Percentiles rank a stretch among this genome's conserved stretches.
Evolutionary conservation across 2,797 vertebrate genomes (phyloP).

Genomic region (Synaphobranchus kaupii): DNA sequence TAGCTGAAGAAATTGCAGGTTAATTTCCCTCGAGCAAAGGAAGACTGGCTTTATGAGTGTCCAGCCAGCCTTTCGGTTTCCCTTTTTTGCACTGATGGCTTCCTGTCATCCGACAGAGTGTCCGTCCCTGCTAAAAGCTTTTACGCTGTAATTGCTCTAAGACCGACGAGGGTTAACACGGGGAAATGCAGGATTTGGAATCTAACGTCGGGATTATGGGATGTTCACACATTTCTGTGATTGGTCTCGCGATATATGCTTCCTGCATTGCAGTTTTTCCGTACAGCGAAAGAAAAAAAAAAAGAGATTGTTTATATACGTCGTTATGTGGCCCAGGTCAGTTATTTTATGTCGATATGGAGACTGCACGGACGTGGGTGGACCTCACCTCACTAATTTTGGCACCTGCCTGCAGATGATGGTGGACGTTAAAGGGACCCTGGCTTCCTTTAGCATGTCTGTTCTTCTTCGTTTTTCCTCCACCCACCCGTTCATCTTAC

Average conservation of each 20-base stretch:
- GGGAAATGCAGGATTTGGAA: background rate
- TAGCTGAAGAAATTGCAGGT: slow-evolving; percentile 53
- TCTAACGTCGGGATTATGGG: background rate
- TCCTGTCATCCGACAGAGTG: background rate
- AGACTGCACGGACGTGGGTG: too few relatives aligned
- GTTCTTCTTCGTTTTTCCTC: too few relatives aligned
- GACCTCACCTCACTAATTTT: too few relatives aligned
- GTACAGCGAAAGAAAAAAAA: too few relatives aligned
- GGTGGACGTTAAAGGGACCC: too few relatives aligned
- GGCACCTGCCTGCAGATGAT: too few relatives aligned
- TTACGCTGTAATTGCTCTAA: background rate
- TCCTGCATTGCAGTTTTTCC: background rate
- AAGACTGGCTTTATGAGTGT: slow-evolving; percentile 45
- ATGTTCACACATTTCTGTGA: background rate
- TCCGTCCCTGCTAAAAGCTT: background rate
- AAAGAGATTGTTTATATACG: too few relatives aligned
- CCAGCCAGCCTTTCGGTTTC: slow-evolving; percentile 51
- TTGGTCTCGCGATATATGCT: background rate
- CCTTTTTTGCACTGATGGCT: slow-evolving; percentile 30
- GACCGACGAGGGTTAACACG: background rate
- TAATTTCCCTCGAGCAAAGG: slow-evolving; percentile 62
- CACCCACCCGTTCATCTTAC: too few relatives aligned
- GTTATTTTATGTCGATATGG: too few relatives aligned
- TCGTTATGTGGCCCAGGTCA: too few relatives aligned
- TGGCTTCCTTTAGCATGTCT: too few relatives aligned